Evolutionary conservation across 2,797 vertebrate genomes (phyloP).

Genomic region (Chrysocyon brachyurus): DNA sequence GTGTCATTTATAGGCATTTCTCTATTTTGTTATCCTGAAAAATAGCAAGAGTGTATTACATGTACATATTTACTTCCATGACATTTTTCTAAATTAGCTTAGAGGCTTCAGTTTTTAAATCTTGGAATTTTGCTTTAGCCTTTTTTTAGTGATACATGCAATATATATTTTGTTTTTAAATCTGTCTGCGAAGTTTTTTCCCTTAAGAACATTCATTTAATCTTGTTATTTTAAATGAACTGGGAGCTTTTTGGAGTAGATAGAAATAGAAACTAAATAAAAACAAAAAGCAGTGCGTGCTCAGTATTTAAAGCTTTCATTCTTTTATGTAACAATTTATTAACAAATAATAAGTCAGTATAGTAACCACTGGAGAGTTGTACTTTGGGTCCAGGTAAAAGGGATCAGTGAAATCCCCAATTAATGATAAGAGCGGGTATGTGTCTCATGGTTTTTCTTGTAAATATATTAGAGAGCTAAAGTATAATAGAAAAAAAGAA

Average conservation of each 20-base stretch:
- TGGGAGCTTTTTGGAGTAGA: background rate
- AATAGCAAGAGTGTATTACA: background rate
- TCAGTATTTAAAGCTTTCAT: conserved; percentile 32
- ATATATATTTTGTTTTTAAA: conserved; percentile 50
- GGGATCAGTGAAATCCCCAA: background rate
- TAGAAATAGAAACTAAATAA: conserved; percentile 13
- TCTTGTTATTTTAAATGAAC: conserved; percentile 34
- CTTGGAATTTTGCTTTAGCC: conserved; percentile 55
- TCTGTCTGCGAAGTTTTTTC: background rate
- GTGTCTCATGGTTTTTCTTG: conserved; percentile 11
- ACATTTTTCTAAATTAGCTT: conserved; percentile 57
- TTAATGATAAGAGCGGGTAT: background rate
- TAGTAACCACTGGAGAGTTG: conserved; percentile 25
- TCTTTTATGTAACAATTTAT: background rate
- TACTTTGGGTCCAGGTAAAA: conserved; percentile 26
- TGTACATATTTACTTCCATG: background rate
- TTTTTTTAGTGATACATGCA: background rate
- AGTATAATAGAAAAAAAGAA: conserved; percentile 26
- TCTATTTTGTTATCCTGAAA: conserved; percentile 23
- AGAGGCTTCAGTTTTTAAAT: conserved; percentile 48
- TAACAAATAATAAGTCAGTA: conserved; percentile 2
- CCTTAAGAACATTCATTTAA: conserved; percentile 53
- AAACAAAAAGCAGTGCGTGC: conserved; percentile 19
- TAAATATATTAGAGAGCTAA: conserved; percentile 35
- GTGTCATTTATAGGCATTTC: conserved; percentile 10